Base-by-base conservation (phyloP, 2,797 vertebrate genomes). In the Falco rusticolus region DNA sequence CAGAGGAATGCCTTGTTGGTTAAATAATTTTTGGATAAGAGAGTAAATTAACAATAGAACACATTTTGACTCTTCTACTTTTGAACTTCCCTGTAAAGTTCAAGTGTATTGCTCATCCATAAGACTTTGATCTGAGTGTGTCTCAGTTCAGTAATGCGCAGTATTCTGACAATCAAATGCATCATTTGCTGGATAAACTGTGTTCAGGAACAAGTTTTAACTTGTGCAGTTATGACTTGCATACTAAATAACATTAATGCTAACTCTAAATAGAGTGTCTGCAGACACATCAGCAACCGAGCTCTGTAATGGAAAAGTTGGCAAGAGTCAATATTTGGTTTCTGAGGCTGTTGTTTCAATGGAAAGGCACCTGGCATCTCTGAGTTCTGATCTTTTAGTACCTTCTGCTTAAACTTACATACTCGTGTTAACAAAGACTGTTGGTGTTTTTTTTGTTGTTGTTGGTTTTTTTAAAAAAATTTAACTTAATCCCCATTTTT, bases 151-250 rank as follows among this genome's bases (percentile, higher is more conserved):
- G 25, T n/a, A 50, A 53, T 28, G 10, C 26, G 21, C 24, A 33
- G 26, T 89, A 50, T 82, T 93, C 60, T 90, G 71, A 48, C 64
- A 92, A 64, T 12, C 8, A 61, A 71, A 53, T 47, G 50, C 1
- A 0, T 76, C 6, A 33, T 77, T 80, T 83, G 5, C 22, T 89
- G 56, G 41, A 66, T 60, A 78, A 88, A 53, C 18, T 60, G 29
- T 51, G 26, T 45, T 96, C 75, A 81, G 57, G 24, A 86, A 59
- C 41, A 90, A 88, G 61, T 88, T 93, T 88, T 80, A n/a, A 61
- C 87, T 94, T 81, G 79, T 50, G 41, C 21, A 6, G 10, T 15
- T 90, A 47, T 29, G 88, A 68, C 76, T 65, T 43, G 64, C 45
- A 64, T 86, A 6, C 37, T 90, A 83, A 93, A 18, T 54, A 81